These are phyloP conservation scores for Sylvietta virens DNA, from an alignment of 2,113 vertebrate genomes.

Conservation along the genomic window DNA sequence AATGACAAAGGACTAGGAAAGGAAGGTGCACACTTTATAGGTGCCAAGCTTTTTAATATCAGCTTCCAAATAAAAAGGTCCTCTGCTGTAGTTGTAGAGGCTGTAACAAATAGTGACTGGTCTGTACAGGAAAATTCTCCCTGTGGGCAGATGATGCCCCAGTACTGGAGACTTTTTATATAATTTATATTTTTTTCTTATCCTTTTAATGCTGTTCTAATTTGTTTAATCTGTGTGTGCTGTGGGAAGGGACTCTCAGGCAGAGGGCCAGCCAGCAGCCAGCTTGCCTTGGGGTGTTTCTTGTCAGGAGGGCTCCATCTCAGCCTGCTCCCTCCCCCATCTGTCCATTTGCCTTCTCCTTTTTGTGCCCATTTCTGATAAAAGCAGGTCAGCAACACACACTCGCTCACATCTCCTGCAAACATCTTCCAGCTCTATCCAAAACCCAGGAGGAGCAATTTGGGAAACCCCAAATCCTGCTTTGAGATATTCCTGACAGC, in stretches of 20 bases:
- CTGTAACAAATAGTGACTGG: background rate
- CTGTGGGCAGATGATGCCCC: background rate
- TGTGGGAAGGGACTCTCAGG: background rate
- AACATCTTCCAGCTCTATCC: background rate
- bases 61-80: background rate
- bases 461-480: background rate
- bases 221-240: background rate
- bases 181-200: background rate
- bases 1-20: background rate
- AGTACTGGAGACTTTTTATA: background rate
- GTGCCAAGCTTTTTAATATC: background rate
- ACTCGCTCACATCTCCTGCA: background rate
- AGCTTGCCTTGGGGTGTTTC: constrained; percentile 7
- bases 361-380: background rate
- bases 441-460: rapidly evolving
- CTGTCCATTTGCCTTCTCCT: background rate
- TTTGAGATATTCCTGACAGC: background rate
- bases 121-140: background rate
- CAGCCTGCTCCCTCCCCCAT: background rate
- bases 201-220: background rate
- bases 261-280: background rate
- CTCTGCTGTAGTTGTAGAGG: background rate
- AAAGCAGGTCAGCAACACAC: background rate
- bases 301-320: background rate
- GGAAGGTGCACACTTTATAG: background rate